Evolutionary conservation across 2,113 vertebrate species (phyloP).

Genomic region (Edolisoma coerulescens): DNA sequence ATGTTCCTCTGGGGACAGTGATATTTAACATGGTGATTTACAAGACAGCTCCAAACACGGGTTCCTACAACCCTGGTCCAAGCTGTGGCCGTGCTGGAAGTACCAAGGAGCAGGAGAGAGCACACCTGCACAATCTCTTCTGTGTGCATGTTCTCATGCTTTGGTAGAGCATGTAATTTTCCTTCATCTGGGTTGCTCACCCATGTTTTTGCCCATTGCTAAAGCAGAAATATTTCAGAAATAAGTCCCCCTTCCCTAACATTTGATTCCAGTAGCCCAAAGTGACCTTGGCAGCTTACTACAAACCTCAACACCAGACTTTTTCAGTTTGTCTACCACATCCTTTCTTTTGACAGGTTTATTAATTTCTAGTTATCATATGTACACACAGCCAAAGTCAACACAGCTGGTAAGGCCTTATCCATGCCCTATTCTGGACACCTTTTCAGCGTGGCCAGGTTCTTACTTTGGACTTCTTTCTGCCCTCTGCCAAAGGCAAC

Average conservation of each 20-base stretch:
- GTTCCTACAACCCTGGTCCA: background rate
- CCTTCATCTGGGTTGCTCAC: background rate
- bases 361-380: background rate
- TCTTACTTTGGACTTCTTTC: background rate
- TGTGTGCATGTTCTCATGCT: background rate
- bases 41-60: background rate
- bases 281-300: background rate
- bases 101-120: background rate
- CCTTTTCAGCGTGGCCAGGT: background rate
- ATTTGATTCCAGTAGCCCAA: background rate
- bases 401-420: background rate
- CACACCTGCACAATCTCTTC: background rate
- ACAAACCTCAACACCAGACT: background rate
- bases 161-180: background rate
- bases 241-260: background rate
- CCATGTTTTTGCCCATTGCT: background rate
- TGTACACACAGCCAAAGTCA: background rate
- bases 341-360: background rate
- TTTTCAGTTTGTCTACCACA: background rate
- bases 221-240: background rate
- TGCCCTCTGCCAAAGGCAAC: background rate
- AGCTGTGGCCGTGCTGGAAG: background rate
- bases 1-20: background rate
- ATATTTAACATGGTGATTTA: background rate
- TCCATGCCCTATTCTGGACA: background rate